A percentile compares a stretch with the other conserved stretches of the same genome.
phyloP scores from a whole-genome alignment of 2,113 vertebrate genomes.

The Sinocyclocheilus maitianheensis region DNA sequence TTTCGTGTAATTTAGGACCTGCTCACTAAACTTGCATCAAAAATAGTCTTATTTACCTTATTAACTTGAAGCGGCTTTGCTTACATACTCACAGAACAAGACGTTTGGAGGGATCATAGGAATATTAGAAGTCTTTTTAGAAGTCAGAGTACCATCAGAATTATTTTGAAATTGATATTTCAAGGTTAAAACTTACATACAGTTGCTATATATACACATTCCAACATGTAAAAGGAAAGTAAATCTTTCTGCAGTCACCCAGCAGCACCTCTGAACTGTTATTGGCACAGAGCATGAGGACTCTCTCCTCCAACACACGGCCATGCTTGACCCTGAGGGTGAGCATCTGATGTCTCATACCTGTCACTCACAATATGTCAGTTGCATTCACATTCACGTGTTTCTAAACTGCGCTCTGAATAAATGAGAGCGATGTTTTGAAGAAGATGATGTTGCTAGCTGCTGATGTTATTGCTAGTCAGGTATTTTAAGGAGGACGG shows the following conservation, averaged over 20 bases:
- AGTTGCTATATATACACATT: background rate
- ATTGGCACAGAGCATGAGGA: slow-evolving; percentile 74
- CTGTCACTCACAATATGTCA: slow-evolving; percentile 26
- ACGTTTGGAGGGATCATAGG: no score
- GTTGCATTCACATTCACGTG: background rate
- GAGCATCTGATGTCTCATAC: slow-evolving; percentile 40
- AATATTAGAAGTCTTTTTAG: no score
- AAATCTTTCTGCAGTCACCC: background rate
- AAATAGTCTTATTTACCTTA: no score
- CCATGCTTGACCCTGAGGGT: slow-evolving; percentile 75
- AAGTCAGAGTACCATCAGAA: no score
- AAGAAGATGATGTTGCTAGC: background rate
- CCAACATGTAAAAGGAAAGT: background rate
- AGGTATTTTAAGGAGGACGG: background rate
- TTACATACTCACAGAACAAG: no score
- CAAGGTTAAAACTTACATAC: no score
- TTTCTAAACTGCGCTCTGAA: background rate
- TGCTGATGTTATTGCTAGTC: background rate
- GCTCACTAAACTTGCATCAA: no score
- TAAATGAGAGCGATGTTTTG: background rate
- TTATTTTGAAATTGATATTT: no score
- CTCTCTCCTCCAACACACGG: slow-evolving; percentile 75
- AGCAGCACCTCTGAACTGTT: background rate
- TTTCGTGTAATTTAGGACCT: no score
- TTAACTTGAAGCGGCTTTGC: no score